phyloP scores from a whole-genome alignment of 2,797 vertebrate genomes.

The Hydrophis major region DNA sequence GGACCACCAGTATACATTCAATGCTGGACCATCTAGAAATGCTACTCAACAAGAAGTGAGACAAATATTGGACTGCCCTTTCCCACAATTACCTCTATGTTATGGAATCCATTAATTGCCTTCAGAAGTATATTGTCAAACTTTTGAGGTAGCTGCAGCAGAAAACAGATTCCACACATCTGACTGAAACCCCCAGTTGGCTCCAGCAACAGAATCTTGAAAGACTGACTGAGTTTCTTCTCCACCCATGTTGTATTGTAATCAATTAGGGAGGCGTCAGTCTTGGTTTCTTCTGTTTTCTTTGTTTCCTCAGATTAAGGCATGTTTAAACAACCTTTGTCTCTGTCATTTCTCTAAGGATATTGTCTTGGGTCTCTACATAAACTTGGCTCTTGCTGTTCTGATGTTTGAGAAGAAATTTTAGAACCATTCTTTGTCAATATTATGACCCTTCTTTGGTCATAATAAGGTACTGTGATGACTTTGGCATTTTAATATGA shows the following conservation, averaged over 20 bases:
- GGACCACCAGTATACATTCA: not conserved
- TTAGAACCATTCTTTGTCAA: not conserved
- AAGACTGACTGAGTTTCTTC: not conserved
- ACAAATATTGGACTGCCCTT: not conserved
- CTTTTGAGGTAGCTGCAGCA: not conserved
- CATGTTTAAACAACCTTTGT: not conserved
- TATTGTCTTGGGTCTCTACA: not conserved
- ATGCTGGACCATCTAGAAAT: not conserved
- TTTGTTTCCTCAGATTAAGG: not conserved
- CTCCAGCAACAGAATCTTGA: not conserved
- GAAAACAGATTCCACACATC: not conserved
- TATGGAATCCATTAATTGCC: not conserved
- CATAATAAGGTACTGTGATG: not conserved
- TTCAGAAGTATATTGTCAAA: not conserved
- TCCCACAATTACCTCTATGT: not conserved
- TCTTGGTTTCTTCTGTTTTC: not conserved
- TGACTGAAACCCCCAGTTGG: not conserved
- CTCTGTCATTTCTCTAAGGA: not conserved
- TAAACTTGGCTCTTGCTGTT: not conserved
- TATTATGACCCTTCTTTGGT: not conserved
- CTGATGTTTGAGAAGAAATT: not conserved
- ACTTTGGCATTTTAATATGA: not conserved
- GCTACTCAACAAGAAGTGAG: not conserved
- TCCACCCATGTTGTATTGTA: not conserved
- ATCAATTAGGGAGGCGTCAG: not conserved